These are phyloP conservation scores for Crypturellus tataupa DNA, from an alignment of 2,797 vertebrate genomes.

Conservation along the genomic window DNA sequence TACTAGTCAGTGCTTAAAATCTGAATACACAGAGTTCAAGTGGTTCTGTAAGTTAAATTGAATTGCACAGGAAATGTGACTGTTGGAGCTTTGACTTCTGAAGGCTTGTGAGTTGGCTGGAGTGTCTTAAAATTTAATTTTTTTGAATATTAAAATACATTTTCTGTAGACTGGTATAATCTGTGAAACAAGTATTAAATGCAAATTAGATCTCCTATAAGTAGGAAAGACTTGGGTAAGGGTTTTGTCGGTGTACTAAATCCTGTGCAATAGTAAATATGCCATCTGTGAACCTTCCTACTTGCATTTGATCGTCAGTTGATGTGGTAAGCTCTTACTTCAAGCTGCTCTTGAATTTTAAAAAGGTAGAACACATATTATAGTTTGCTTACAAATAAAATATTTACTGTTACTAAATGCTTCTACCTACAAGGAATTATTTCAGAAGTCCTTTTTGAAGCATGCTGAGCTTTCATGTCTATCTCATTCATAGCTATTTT, in stretches of 20 bases:
- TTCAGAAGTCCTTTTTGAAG: not conserved
- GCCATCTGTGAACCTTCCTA: not conserved
- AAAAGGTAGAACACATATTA: not conserved
- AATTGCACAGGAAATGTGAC: not conserved
- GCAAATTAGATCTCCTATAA: not conserved
- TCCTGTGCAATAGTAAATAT: not conserved
- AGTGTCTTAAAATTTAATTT: not conserved
- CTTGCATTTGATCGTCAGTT: not conserved
- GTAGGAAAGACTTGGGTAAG: not conserved
- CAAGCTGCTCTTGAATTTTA: not conserved
- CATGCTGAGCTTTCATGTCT: not conserved
- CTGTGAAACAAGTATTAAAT: not conserved
- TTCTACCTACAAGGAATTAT: not conserved
- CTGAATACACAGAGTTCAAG: slow-evolving; percentile 12
- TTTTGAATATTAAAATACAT: not conserved
- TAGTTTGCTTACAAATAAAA: not conserved
- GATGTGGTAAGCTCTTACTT: not conserved
- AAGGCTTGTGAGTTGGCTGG: not conserved
- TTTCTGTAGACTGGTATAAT: not conserved
- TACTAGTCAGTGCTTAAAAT: slow-evolving; percentile 43
- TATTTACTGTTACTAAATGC: not conserved
- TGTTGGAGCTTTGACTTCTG: not conserved
- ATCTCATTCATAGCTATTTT: not conserved
- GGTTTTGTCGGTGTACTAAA: not conserved
- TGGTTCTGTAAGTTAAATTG: not conserved